Evolutionary conservation across 2,888 invertebrate species (phyloP).

Genomic region (Colletes collaris): DNA sequence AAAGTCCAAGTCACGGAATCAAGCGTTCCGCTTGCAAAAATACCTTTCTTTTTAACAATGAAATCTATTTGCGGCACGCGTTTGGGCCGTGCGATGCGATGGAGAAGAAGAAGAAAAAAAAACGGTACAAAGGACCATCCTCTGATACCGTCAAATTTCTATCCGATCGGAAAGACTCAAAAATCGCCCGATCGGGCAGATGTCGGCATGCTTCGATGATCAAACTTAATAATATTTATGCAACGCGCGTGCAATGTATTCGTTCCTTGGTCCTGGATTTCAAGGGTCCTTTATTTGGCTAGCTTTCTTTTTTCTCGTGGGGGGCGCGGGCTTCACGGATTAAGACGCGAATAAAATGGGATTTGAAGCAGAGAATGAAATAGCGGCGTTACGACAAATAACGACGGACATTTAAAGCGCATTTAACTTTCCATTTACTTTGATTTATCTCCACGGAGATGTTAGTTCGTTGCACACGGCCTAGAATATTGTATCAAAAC

Average conservation of each 20-base stretch:
- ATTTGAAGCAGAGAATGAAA: slow-evolving; percentile 14
- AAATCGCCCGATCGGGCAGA: slow-evolving; percentile 70
- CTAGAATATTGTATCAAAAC: too few relatives aligned
- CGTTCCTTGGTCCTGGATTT: slow-evolving; percentile 47
- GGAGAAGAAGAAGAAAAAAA: slow-evolving; percentile 41
- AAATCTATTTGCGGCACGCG: slow-evolving; percentile 68
- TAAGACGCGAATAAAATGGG: slow-evolving; percentile 47
- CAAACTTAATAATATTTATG: slow-evolving; percentile 80
- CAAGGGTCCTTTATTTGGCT: slow-evolving; percentile 58
- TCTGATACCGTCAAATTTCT: slow-evolving; percentile 71
- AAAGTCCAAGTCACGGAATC: slow-evolving; percentile 73
- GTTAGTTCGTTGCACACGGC: too few relatives aligned
- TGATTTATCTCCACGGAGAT: background rate
- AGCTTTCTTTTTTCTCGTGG: slow-evolving; percentile 23
- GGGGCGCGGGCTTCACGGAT: slow-evolving; percentile 50
- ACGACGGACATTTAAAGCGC: slow-evolving; percentile 7
- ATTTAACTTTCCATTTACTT: background rate
- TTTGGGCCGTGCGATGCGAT: slow-evolving; percentile 36
- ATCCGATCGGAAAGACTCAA: slow-evolving; percentile 62
- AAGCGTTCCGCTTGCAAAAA: slow-evolving; percentile 43
- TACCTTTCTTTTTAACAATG: slow-evolving; percentile 65
- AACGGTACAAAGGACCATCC: slow-evolving; percentile 61
- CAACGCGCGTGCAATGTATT: slow-evolving; percentile 72
- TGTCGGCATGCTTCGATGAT: slow-evolving; percentile 75
- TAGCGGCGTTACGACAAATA: background rate